Evolutionary conservation across 2,797 vertebrate species (phyloP).

Genomic region (Pseudochirops cupreus): DNA sequence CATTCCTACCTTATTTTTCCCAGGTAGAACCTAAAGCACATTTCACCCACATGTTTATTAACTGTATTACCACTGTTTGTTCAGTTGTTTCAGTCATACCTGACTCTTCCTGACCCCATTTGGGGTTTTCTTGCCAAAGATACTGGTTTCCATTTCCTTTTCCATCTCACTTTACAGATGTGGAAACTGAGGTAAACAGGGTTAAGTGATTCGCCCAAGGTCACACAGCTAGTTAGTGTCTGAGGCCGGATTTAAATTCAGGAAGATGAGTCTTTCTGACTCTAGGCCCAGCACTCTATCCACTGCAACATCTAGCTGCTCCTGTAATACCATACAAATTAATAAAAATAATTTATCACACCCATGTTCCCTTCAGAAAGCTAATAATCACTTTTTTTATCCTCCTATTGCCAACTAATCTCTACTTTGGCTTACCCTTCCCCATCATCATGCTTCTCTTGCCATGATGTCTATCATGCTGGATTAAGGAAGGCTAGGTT

Average conservation of each 20-base stretch:
- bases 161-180: neutral
- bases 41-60: neutral
- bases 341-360: neutral
- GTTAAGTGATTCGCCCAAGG: neutral
- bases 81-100: neutral
- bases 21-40: neutral
- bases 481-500: neutral
- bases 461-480: neutral
- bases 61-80: neutral
- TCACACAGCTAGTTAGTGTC: neutral
- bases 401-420: neutral
- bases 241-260: neutral
- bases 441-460: neutral
- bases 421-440: no score
- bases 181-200: neutral
- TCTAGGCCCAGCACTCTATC: neutral
- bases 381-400: neutral
- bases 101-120: neutral
- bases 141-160: neutral
- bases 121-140: neutral
- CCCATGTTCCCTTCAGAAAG: slow-evolving; percentile 17
- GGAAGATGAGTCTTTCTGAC: neutral
- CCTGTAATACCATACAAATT: neutral
- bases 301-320: neutral
- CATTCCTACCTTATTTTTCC: neutral